Evolutionary conservation across 2,113 vertebrate genomes (phyloP), one percentile per base, ranked within the genome.

Genomic region (Eublepharis macularius): DNA sequence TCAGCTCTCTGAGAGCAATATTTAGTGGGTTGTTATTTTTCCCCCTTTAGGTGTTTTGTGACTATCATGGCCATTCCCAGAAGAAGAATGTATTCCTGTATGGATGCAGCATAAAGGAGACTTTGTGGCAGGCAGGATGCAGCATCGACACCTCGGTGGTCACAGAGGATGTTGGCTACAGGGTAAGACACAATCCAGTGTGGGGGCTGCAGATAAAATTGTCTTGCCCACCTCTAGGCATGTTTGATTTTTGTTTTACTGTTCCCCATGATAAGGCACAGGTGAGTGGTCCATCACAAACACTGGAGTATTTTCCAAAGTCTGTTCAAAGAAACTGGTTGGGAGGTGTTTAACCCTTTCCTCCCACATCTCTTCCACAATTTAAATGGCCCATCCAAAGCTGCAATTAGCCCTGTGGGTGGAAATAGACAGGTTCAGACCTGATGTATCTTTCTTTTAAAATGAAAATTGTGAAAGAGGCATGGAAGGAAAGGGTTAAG

Each of bases 21-120:
- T 57, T 78, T 45, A 57, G 49, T 19, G 36, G 1, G 17, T 29
- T n/a, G 6, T 17, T 49, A 6, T 41, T 74, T 11, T 45, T 8
- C 39, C 68, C 87, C 65, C 36, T 36, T 4, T 51, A 99, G 98
- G 98, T 99, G 60, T 99, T 98, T 94, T 99, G 98, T 90, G 98
- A 99, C 90, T 98, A 98, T 88, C 98, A 99, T 0, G 98, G 98
- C 4, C 98, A 99, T 93, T 98, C 98, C 0, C 97, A 98, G 86
- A 98, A 97, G 94, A 99, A 99, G 89, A 98, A 99, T 0, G 96
- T 98, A 0, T 99, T 99, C 80, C 94, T 99, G 72, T 99, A 99
- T 4, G 98, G 98, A 80, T 99, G 98, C 87, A 98, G 98, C 85
- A 87, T 98, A 49, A 98, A 98, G 88, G 98, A 99, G 94, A 99